Percentiles rank a stretch among this genome's conserved stretches.
phyloP scores from a whole-genome alignment of 2,888 invertebrate species.

The Diachrysia chrysitis region DNA sequence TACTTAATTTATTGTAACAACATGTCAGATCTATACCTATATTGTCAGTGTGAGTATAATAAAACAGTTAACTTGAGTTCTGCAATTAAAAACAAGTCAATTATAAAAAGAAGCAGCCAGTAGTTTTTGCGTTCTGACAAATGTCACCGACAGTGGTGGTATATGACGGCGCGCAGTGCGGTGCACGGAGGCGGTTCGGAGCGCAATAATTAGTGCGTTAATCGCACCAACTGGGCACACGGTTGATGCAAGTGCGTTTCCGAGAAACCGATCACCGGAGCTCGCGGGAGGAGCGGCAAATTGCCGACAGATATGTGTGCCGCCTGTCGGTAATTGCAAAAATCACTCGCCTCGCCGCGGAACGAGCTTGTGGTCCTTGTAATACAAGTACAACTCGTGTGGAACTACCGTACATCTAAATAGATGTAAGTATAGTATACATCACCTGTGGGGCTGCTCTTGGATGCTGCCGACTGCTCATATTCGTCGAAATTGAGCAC shows the following conservation, averaged over 20 bases:
- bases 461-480: constrained; percentile 36
- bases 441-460: constrained; percentile 29
- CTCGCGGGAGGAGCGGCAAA: constrained; percentile 83
- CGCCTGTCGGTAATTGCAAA: constrained; percentile 86
- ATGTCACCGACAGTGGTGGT: constrained; percentile 44
- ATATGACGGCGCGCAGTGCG: constrained; percentile 30
- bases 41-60: constrained; percentile 1
- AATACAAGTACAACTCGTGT: constrained; percentile 66
- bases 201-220: constrained; percentile 84
- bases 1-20: neutral
- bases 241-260: constrained; percentile 85
- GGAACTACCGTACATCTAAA: constrained; percentile 48
- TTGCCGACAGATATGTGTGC: constrained; percentile 87
- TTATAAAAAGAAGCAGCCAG: constrained; percentile 36
- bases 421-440: constrained; percentile 22
- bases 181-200: constrained; percentile 47
- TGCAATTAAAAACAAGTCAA: constrained; percentile 19
- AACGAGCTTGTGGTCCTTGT: constrained; percentile 70
- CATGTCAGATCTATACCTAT: neutral
- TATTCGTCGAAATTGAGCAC: constrained; percentile 35
- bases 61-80: constrained; percentile 28
- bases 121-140: constrained; percentile 37
- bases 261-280: constrained; percentile 83
- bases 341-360: constrained; percentile 76
- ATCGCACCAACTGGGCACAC: constrained; percentile 76